Percentiles rank a stretch among this genome's conserved stretches.
phyloP scores from a whole-genome alignment of 2,113 vertebrate species.

The Alaudala cheleensis region DNA sequence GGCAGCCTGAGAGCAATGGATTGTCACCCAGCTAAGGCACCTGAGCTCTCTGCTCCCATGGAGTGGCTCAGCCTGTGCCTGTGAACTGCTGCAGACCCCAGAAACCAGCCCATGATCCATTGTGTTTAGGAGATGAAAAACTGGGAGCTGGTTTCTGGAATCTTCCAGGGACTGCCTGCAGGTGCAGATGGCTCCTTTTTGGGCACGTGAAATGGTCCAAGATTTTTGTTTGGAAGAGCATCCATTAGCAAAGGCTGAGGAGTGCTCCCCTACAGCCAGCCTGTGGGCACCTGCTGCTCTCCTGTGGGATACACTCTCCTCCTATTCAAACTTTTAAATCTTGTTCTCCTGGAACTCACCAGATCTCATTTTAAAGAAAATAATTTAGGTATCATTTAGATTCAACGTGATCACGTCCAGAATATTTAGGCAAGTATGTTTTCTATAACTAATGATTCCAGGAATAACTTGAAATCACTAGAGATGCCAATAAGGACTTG shows the following conservation, averaged over 20 bases:
- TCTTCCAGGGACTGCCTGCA: not conserved
- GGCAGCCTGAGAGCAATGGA: not conserved
- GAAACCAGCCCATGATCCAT: not conserved
- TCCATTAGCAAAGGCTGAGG: not conserved
- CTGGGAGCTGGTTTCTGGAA: not conserved
- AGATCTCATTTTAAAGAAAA: not conserved
- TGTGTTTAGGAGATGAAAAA: not conserved
- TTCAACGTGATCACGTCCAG: not conserved
- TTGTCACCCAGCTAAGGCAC: not conserved
- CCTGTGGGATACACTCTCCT: not conserved
- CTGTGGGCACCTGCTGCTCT: accelerated
- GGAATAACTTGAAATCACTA: not conserved
- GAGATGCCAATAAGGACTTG: not conserved
- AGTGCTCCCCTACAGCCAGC: not conserved
- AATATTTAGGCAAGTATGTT: not conserved
- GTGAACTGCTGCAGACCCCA: not conserved
- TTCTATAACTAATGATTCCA: not conserved
- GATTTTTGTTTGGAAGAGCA: not conserved
- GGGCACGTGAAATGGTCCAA: not conserved
- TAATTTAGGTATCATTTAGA: not conserved
- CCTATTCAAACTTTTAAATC: not conserved
- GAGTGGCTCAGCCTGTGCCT: not conserved
- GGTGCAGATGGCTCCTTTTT: not conserved
- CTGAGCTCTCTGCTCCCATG: not conserved
- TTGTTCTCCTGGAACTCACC: not conserved